Base-by-base conservation (phyloP, 2,113 vertebrate species). In the Cebus imitator region DNA sequence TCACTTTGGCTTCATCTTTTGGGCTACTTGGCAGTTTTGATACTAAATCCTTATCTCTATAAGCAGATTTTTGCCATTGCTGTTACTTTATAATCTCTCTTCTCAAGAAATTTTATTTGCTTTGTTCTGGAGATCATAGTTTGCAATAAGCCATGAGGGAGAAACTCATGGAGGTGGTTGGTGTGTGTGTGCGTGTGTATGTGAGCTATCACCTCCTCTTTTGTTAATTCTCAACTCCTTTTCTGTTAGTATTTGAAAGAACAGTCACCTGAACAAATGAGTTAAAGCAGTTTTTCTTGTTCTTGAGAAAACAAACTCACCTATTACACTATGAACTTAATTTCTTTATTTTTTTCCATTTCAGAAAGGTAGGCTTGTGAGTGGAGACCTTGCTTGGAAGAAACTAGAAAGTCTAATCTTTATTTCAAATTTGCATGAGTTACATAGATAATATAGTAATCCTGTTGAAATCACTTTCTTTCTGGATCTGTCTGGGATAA, bases 11-110 rank as follows among this genome's bases (percentile, higher is more conserved):
- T 89, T 35, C 35, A 45, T n/a, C 86, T 90, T 57, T 18, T 79
- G 85, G 84, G 76, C 32, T 10, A 3, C 13, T 17, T 57, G 45
- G 37, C 32, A 85, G n/a, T 86, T 97, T 91, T 75, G n/a, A 66
- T 75, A 58, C n/a, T 90, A 93, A 97, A 84, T 90, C 40, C 48
- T 68, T 58, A 18, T 61, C 37, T 97, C 91, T 90, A 37, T 68
- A 57, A 8, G 52, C 88, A 58, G 64, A 55, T n/a, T 96, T 87
- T 91, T 58, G 21, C 52, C 82, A 23, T 64, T 81, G 21, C 64
- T 68, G 2, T 70, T 52, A 72, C 68, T 10, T 94, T 94, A 50
- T 37, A 45, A 73, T 87, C 64, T 84, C 83, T 48, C 20, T 87
- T 86, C 27, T 75, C 23, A n/a, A 50, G 79, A 79, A 61, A 35